phyloP scores from a whole-genome alignment of 2,888 invertebrate species.

The Arrhopalites spinosus region DNA sequence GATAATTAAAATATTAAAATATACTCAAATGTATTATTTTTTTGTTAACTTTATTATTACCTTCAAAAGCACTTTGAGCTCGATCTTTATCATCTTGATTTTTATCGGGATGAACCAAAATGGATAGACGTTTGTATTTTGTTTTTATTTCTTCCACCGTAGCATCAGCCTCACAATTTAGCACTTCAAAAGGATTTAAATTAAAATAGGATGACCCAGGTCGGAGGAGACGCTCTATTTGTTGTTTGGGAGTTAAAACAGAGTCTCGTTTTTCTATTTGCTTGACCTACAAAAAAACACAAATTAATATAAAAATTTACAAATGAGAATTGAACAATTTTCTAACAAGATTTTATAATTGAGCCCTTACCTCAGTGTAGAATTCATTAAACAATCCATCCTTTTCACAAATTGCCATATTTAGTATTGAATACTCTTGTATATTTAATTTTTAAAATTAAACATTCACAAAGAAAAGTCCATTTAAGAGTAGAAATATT shows the following conservation, averaged over 20 bases:
- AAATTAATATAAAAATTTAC: background rate
- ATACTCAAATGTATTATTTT: background rate
- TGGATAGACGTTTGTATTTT: constrained; percentile 93
- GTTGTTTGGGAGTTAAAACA: constrained; percentile 93
- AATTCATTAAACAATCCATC: constrained; percentile 79
- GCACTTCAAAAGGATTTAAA: constrained; percentile 92
- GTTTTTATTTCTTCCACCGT: constrained; percentile 92
- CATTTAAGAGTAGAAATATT: too few species aligned
- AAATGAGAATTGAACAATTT: background rate
- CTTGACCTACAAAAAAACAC: constrained; percentile 77
- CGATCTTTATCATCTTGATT: constrained; percentile 94
- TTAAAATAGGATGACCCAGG: constrained; percentile 99
- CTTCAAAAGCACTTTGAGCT: constrained; percentile 90
- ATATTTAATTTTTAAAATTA: too few species aligned
- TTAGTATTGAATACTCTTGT: too few species aligned
- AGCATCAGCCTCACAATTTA: constrained; percentile 88
- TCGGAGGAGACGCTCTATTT: constrained; percentile 91
- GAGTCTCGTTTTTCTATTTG: constrained; percentile 98
- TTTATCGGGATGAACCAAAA: constrained; percentile 99
- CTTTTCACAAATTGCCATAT: constrained; percentile 59
- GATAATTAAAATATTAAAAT: constrained; percentile 15
- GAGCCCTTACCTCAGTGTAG: constrained; percentile 74
- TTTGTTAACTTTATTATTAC: constrained; percentile 56
- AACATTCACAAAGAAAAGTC: too few species aligned
- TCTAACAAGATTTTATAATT: background rate